A percentile compares a stretch with the other conserved stretches of the same genome.
These are phyloP conservation scores for Ophion ellenae DNA, from an alignment of 2,888 invertebrate genomes.

Conservation along the genomic window DNA sequence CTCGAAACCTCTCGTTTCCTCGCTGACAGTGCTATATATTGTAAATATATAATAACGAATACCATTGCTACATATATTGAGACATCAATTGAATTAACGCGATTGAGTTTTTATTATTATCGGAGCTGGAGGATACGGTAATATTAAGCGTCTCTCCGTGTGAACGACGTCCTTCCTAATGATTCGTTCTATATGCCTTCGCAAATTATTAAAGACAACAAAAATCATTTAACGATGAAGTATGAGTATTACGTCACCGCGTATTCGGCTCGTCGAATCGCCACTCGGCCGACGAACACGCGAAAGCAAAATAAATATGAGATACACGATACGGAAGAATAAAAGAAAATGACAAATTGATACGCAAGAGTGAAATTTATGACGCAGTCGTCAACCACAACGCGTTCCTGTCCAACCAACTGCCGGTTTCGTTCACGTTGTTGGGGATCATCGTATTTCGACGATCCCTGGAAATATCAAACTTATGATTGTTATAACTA, in stretches of 20 bases:
- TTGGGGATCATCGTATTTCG: background rate
- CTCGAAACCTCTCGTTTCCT: constrained; percentile 75
- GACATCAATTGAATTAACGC: constrained; percentile 77
- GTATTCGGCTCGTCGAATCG: constrained; percentile 53
- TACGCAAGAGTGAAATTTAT: background rate
- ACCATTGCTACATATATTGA: constrained; percentile 77
- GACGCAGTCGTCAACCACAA: too few species aligned
- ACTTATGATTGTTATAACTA: background rate
- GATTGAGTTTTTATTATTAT: constrained; percentile 70
- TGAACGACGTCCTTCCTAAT: constrained; percentile 76
- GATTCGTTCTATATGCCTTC: constrained; percentile 76
- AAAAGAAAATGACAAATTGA: background rate
- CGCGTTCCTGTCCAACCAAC: background rate
- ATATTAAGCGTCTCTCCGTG: constrained; percentile 70
- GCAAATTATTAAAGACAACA: constrained; percentile 68
- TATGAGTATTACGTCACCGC: constrained; percentile 65
- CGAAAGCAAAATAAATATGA: background rate
- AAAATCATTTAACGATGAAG: constrained; percentile 60
- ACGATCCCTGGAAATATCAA: background rate
- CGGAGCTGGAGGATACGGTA: constrained; percentile 52
- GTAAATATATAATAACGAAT: constrained; percentile 77
- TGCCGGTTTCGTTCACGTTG: background rate
- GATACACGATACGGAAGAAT: background rate
- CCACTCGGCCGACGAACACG: background rate
- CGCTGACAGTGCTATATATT: constrained; percentile 79